Evolutionary conservation across 2,888 invertebrate genomes (phyloP), one percentile per base, ranked within the genome.

Genomic region (Philereme vetulata): DNA sequence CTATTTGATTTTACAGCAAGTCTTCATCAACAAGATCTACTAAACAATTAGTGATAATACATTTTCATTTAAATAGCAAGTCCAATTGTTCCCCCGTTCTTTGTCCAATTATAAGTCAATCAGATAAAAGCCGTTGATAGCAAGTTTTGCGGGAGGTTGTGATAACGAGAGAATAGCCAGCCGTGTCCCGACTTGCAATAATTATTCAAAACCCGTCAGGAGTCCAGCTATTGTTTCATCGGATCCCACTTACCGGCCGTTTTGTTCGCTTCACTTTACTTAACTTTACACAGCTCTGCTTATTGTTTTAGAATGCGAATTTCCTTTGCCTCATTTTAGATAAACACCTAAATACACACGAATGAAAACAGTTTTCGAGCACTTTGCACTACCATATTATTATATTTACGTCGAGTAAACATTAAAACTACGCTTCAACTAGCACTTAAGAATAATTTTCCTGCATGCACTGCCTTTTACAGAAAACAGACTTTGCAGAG

Each of bases 141-240:
- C 60, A 42, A 64, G 64, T 68, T 64, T 59, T 56, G 57, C 61
- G 42, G 36, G 66, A 72, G 66, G 61, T 71, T 58, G 65, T 69
- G 72, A 73, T 72, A 74, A 70, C 65, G 33, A 64, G 64, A 69
- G 68, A 74, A 73, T 61, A 62, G 62, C 65, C 63, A 61, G 60
- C 51, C 66, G 66, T 65, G 59, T 66, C 62, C 60, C 57, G 51
- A 56, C 66, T 67, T 69, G 70, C 71, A 75, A 68, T 77, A 78
- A 82, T 81, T 78, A 81, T 82, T 82, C 72, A 77, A 72, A 72
- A 60, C 64, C 65, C 67, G 65, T 62, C 68, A 64, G 55, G 66
- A 75, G 67, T 72, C 70, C 66, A 68, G 44, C 73, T 65, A 75
- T 81, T 81, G 79, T 81, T 78, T 62, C 62, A 58, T 62, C 65